Evolutionary conservation across 2,797 vertebrate genomes (phyloP), one percentile per base, ranked within the genome.

Genomic region (Eupleurogrammus muticus): DNA sequence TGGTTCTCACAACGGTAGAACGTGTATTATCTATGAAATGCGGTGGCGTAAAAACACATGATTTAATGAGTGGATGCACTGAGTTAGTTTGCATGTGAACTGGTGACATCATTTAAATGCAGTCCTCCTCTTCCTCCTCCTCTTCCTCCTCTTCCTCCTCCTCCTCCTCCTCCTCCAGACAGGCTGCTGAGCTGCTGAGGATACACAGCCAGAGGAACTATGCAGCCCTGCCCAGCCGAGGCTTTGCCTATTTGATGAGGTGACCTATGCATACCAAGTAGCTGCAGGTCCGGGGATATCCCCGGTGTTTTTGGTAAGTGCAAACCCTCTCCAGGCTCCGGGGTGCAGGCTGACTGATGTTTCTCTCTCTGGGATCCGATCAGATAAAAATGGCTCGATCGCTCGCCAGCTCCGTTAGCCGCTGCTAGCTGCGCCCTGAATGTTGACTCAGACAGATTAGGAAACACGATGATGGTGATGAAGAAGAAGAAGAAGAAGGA

Each of bases 271-370:
- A 89, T 84, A 74, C 66, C 66, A 58, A 90, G 82, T 87, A 85
- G 89, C 75, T 63, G 2, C 65, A 74, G 72, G 35, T 82, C 80
- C 86, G 92, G 93, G 94, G 90, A 88, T 20, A 67, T 77, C 93
- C 93, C 93, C 88, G 85, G 86, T 75, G 77, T 73, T 86, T 85
- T 74, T 83, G 93, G 94, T 94, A 82, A 94, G 93, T 93, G 66
- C 34, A 79, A 59, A 83, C 62, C 48, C 1, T 73, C 61, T 80
- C 4, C n/a, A 16, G 50, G 5, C 35, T 73, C 6, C 49, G 17
- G 35, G 50, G 8, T 23, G n/a, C 35, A 34, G 58, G 16, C 34
- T 34, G 62, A 36, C 32, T 79, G 16, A n/a, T 21, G 46, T 73
- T 57, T 76, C 20, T 34, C 14, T 12, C 62, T 68, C 51, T 48